These are phyloP conservation scores for Pocillopora grandis DNA, from an alignment of 92 coral and sea anemone species.

Conservation along the genomic window DNA sequence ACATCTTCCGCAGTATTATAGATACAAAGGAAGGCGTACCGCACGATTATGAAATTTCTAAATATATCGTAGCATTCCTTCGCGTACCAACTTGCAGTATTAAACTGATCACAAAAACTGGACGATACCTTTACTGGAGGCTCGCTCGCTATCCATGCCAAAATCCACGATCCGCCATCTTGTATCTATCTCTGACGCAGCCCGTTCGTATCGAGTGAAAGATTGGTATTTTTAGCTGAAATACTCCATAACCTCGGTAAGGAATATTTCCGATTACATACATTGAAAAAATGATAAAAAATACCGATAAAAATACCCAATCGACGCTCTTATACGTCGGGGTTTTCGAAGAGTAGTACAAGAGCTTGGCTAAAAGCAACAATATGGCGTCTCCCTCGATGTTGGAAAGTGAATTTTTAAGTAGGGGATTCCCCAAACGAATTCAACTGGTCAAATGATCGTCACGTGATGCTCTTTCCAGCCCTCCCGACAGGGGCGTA, in stretches of 20 bases:
- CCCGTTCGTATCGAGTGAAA: slow-evolving; percentile 4
- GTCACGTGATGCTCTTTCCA: not conserved
- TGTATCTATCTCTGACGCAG: slow-evolving; percentile 11
- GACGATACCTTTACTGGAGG: not conserved
- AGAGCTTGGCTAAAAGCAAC: too few species aligned
- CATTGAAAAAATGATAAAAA: not conserved
- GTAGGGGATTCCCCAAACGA: slow-evolving; percentile 6
- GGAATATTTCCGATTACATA: not conserved
- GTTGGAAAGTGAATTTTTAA: not conserved
- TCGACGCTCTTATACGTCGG: not conserved
- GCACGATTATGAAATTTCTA: not conserved
- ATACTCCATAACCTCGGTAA: not conserved
- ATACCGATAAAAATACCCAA: not conserved
- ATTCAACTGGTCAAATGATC: not conserved
- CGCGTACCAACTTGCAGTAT: not conserved
- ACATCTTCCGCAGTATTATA: not conserved
- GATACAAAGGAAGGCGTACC: not conserved
- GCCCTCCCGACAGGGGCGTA: too few species aligned
- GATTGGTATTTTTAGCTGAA: not conserved
- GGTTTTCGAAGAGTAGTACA: not conserved
- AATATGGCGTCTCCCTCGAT: not conserved
- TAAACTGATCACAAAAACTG: not conserved
- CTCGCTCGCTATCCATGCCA: not conserved
- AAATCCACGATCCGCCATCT: not conserved
- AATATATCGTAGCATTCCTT: not conserved